Base-by-base conservation (phyloP, 2,888 invertebrate genomes). In the Leucania comma region DNA sequence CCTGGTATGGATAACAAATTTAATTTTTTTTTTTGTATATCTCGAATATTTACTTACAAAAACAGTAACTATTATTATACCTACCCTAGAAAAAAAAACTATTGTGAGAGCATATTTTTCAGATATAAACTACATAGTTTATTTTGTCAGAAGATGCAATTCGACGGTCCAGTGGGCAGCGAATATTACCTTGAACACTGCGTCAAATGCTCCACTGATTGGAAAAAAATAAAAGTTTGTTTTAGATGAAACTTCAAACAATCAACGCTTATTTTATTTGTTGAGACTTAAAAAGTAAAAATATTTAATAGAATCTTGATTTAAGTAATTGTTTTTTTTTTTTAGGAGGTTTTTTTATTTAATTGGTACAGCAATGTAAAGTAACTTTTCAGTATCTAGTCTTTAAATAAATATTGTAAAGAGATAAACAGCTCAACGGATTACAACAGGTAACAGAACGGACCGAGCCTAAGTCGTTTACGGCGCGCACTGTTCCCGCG, bases 101-200 rank as follows among this genome's bases (percentile, higher is more conserved):
- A n/a, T n/a, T n/a, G n/a, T n/a, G 14, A 24, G 32, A 46, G 48
- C 12, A 35, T 0, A 46, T 67, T 70, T 69, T 69, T 50, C 46
- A n/a, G 54, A 35, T 58, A 54, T 20, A 17, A 62, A 48, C 58
- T 29, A 6, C 29, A 32, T 32, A 67, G 26, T 72, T 77, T 66
- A 77, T 79, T 72, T 68, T 78, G 68, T 56, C 63, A 48, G 54
- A 67, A 82, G 73, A 73, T 63, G 80, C 75, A 83, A 84, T 83
- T 72, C 26, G 62, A 35, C 69, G 85, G 72, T 65, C 72, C 67
- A 77, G 29, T 80, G 68, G 57, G 50, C 71, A 75, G 50, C 14
- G 54, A 72, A 69, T 68, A 69, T 67, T 66, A 67, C 68, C 42
- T 65, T 57, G 75, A 75, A 79, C 66, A 65, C 75, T 75, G 82